Conservation (phyloP, 2,113 vertebrate species). For the Trogon melanurus region DNA sequence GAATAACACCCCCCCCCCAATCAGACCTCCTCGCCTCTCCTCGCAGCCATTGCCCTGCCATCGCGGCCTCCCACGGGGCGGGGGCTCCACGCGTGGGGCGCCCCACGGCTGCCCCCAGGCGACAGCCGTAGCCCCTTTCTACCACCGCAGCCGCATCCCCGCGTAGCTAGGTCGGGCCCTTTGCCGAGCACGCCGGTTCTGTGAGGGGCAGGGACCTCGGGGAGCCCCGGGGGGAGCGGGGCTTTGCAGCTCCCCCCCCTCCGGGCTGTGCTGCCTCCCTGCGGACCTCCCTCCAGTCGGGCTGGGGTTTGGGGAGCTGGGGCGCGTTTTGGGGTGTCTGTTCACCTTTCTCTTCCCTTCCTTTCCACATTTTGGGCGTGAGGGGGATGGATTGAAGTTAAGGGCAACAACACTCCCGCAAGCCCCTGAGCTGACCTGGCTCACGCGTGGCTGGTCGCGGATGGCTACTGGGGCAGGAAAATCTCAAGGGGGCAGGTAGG, state of each 20-base stretch:
- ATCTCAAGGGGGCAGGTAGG: not conserved
- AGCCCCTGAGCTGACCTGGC: not conserved
- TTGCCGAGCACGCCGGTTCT: no score
- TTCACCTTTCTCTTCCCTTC: not conserved
- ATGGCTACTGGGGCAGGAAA: not conserved
- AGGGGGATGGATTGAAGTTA: no score
- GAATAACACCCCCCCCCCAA: not conserved
- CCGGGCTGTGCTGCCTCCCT: not conserved
- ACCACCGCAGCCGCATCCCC: not conserved
- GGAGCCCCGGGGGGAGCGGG: not conserved
- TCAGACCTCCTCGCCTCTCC: not conserved
- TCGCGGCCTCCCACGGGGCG: not conserved
- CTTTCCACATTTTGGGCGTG: not conserved
- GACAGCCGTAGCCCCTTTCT: not conserved
- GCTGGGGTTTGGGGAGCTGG: not conserved
- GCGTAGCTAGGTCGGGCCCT: not conserved
- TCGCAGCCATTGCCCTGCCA: not conserved
- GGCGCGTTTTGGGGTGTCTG: not conserved
- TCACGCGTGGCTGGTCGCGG: not conserved
- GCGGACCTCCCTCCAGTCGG: no score
- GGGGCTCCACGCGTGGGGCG: not conserved
- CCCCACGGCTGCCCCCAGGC: slow-evolving; percentile 13
- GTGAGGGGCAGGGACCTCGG: not conserved
- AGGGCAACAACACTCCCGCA: no score
- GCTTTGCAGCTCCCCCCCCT: not conserved